Evolutionary conservation across 2,797 vertebrate genomes (phyloP).

Genomic region (Passerculus sandwichensis): DNA sequence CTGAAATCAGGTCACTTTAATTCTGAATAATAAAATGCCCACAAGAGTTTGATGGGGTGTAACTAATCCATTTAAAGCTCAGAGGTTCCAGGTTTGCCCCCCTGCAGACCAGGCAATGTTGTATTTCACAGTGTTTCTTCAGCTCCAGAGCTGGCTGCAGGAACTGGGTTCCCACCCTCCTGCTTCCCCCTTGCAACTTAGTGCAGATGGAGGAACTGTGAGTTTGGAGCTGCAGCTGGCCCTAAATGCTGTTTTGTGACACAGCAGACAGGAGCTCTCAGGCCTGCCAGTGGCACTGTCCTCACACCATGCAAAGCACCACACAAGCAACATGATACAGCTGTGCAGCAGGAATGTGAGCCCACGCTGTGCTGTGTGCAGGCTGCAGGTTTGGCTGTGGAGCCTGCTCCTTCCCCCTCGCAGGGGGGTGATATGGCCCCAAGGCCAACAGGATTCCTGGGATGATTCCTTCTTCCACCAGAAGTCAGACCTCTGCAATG

Average conservation of each 20-base stretch:
- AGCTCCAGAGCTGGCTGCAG: not conserved
- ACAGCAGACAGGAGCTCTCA: not conserved
- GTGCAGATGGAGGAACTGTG: fast-evolving
- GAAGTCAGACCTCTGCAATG: not conserved
- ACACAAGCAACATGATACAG: not conserved
- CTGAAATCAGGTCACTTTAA: constrained; percentile 51
- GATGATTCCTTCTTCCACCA: not conserved
- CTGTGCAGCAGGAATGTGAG: not conserved
- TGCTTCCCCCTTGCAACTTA: not conserved
- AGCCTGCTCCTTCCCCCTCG: fast-evolving
- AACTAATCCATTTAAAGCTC: constrained; percentile 52
- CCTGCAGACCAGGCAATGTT: not conserved
- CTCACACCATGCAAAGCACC: not conserved
- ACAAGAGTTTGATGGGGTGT: constrained; percentile 49
- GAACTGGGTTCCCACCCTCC: not conserved
- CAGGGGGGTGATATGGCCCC: not conserved
- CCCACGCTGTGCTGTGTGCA: not conserved
- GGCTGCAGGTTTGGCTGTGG: not conserved
- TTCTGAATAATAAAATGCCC: constrained; percentile 28
- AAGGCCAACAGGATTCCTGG: not conserved
- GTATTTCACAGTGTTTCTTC: not conserved
- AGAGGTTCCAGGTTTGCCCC: not conserved
- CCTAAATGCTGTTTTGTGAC: not conserved
- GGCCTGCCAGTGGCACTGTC: constrained; percentile 40
- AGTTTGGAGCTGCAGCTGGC: not conserved